Percentiles rank a stretch among this genome's conserved stretches.
Conservation (phyloP, 2,888 invertebrate species). For the Augochlorella aurata region DNA sequence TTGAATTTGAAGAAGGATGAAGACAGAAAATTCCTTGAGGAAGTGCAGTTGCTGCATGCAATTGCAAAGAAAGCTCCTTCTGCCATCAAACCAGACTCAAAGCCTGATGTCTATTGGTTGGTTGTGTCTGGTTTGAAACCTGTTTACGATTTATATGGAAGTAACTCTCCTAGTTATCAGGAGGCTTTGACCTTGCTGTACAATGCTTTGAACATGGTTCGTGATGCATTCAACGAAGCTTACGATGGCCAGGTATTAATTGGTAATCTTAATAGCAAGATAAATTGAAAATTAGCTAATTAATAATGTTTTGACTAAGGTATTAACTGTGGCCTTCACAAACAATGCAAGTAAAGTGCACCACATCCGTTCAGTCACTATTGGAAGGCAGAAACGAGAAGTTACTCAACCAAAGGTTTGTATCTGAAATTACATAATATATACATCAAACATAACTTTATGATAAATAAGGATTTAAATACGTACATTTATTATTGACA, state of each 20-base stretch:
- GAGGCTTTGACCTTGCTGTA: slow-evolving; percentile 87
- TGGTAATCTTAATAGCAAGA: neutral
- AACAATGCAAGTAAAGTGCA: slow-evolving; percentile 85
- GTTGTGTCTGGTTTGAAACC: slow-evolving; percentile 86
- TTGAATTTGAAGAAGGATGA: slow-evolving; percentile 82
- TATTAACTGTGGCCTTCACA: slow-evolving; percentile 86
- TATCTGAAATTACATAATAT: slow-evolving; percentile 50
- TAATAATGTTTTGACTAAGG: slow-evolving; percentile 72
- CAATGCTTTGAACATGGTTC: slow-evolving; percentile 79
- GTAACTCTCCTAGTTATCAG: slow-evolving; percentile 85
- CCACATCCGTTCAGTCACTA: slow-evolving; percentile 68
- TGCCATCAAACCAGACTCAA: slow-evolving; percentile 83
- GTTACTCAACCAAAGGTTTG: slow-evolving; percentile 48
- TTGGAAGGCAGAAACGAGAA: slow-evolving; percentile 66
- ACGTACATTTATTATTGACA: slow-evolving; percentile 12
- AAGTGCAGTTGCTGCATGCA: slow-evolving; percentile 85
- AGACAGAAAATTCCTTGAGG: slow-evolving; percentile 85
- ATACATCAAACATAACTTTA: slow-evolving; percentile 26
- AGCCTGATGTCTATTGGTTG: slow-evolving; percentile 87
- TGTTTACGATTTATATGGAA: slow-evolving; percentile 86
- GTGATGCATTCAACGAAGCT: slow-evolving; percentile 77
- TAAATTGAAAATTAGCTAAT: neutral
- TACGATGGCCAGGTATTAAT: slow-evolving; percentile 79
- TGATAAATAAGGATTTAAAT: slow-evolving; percentile 20
- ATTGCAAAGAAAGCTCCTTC: slow-evolving; percentile 84